Evolutionary conservation across 35 echinoderm and acorn worm genomes (phyloP).

Genomic region (Acanthaster planci): DNA sequence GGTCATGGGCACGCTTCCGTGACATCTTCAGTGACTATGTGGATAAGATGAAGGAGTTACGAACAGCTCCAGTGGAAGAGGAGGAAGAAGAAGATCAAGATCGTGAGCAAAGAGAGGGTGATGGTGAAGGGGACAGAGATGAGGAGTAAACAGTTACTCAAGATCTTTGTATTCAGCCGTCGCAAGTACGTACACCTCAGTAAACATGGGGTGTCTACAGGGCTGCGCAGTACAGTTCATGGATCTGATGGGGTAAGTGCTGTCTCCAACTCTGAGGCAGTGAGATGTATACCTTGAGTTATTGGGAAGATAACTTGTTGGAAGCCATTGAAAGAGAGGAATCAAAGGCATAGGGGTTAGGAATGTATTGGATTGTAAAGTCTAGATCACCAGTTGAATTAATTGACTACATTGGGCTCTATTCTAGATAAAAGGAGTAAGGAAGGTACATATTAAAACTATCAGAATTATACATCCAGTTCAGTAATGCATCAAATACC

Average conservation of each 20-base stretch:
- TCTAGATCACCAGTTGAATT: too few relatives aligned
- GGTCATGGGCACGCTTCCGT: constrained; percentile 86
- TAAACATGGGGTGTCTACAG: background rate
- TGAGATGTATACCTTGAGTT: too few relatives aligned
- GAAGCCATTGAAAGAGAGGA: too few relatives aligned
- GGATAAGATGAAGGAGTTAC: constrained; percentile 85
- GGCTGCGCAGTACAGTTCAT: background rate
- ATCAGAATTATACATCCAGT: too few relatives aligned
- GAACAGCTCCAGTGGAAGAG: background rate
- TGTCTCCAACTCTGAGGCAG: too few relatives aligned
- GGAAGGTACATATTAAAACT: too few relatives aligned
- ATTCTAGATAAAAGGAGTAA: too few relatives aligned
- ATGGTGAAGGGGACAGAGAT: constrained; percentile 5
- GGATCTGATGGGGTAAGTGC: constrained; percentile 14
- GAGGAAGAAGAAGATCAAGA: constrained; percentile 3
- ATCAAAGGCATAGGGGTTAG: too few relatives aligned
- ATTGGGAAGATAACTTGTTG: too few relatives aligned
- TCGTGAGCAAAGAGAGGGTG: constrained; percentile 10
- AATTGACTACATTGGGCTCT: too few relatives aligned
- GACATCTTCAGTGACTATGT: constrained; percentile 95
- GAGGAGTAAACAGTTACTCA: constrained; percentile 27
- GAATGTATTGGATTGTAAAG: too few relatives aligned
- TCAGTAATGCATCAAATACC: too few relatives aligned
- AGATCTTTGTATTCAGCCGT: constrained; percentile 21
- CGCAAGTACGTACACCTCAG: constrained; percentile 14